Base-by-base conservation (phyloP, 2,797 vertebrate genomes). In the Pantherophis vulpinus region DNA sequence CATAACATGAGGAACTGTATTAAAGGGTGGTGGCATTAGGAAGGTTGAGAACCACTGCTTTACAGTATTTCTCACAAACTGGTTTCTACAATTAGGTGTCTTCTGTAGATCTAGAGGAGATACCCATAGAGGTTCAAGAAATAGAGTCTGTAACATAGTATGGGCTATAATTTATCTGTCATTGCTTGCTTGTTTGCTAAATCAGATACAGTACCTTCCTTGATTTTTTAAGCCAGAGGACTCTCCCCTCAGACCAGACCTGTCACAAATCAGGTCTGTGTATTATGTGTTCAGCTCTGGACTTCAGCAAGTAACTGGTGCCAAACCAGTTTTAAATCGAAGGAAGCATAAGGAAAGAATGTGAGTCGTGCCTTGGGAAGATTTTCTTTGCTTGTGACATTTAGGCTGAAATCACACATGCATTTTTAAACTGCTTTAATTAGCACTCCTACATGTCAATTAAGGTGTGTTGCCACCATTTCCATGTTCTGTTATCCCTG, bases 381-480 rank as follows among this genome's bases (percentile, higher is more conserved):
- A 23, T 16, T 9, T 25, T 25, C 91, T 91, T 56, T 37, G 56
- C 60, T 63, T 47, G 60, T 66, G 59, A 18, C 29, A 60, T 79
- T 74, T 90, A 79, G 89, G 27, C 14, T 54, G 47, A 47, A 60
- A 23, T 47, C 37, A 47, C 74, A 86, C 16, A 10, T 91, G 29
- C 83, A 88, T 88, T 88, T 66, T 83, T 42, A 56, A 74, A 88
- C 25, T 91, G 61, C 32, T 88, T 92, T 88, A 92, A 58, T 88
- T 92, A 58, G 16, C 32, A 58, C 32, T 88, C 13, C 61, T 55
- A 32, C 8, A 23, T 47, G 9, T 59, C 51, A 58, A 14, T 29
- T 88, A 56, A 70, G 37, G 54, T 29, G 14, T 59, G 54, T 59
- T 58, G 55, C 32, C 90, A 83, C 55, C n/a, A 5, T 59, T 59